Percentiles rank a stretch among this genome's conserved stretches.
phyloP scores from a whole-genome alignment of 2,888 invertebrate genomes.

The Hartigia nigra region DNA sequence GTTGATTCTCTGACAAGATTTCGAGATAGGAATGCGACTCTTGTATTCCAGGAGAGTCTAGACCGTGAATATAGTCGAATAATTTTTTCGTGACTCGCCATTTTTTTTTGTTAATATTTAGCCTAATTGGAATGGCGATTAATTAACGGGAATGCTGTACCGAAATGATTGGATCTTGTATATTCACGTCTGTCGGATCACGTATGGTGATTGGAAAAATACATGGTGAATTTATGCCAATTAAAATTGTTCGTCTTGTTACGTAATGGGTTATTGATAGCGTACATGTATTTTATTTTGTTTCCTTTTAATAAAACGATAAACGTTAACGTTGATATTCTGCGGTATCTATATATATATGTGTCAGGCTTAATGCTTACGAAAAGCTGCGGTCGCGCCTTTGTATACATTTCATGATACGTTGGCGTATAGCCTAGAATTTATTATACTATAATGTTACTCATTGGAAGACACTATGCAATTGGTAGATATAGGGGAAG shows the following conservation, averaged over 20 bases:
- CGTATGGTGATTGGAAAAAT: not conserved
- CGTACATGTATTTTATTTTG: not conserved
- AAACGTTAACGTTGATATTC: not conserved
- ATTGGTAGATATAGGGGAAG: not conserved
- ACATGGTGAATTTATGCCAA: not conserved
- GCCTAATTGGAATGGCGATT: not conserved
- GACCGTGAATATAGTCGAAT: not conserved
- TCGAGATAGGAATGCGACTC: not conserved
- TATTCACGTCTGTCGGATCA: not conserved
- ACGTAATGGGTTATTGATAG: not conserved
- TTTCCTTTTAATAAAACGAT: too few species aligned
- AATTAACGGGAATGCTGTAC: not conserved
- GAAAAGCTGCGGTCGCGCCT: not conserved
- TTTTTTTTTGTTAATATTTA: not conserved
- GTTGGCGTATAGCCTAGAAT: not conserved
- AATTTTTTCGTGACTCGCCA: not conserved
- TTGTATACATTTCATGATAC: not conserved
- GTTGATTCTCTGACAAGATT: not conserved
- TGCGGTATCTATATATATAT: not conserved
- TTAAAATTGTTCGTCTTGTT: not conserved
- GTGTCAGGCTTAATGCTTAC: not conserved
- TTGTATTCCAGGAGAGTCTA: not conserved
- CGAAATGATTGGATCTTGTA: not conserved
- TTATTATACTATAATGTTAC: not conserved
- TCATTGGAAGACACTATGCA: not conserved